These are phyloP conservation scores for Pseudocheirus occidentalis DNA, from an alignment of 2,797 vertebrate genomes.

Conservation along the genomic window DNA sequence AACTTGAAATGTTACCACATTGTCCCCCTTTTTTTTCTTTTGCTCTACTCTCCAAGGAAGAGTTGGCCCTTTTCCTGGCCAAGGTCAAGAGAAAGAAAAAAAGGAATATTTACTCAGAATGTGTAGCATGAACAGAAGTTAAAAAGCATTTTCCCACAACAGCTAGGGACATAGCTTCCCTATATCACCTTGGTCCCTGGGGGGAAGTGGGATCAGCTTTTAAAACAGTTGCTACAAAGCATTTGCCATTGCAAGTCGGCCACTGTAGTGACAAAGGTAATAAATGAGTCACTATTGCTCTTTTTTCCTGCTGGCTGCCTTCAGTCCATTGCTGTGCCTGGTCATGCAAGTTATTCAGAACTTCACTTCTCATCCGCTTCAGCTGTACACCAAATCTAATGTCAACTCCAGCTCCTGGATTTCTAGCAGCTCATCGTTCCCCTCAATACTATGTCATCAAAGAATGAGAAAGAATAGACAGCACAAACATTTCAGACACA, in stretches of 20 bases:
- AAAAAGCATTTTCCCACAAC: background rate
- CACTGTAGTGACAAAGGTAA: background rate
- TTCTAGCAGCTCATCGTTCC: background rate
- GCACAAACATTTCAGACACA: background rate
- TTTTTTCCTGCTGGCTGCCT: background rate
- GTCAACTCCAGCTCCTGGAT: background rate
- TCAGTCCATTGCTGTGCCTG: background rate
- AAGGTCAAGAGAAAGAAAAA: background rate
- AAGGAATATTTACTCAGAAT: background rate
- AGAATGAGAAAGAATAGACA: background rate
- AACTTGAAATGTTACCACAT: background rate
- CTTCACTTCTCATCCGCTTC: background rate
- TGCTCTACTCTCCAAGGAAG: background rate
- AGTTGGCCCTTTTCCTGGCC: background rate
- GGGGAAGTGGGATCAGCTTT: background rate
- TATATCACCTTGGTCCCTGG: background rate
- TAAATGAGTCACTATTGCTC: background rate
- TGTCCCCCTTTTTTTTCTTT: background rate
- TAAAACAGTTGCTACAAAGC: background rate
- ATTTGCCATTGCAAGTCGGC: background rate
- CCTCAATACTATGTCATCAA: background rate
- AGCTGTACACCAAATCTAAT: background rate
- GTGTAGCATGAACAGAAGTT: background rate
- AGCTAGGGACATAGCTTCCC: background rate
- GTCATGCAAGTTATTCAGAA: background rate